phyloP scores from a whole-genome alignment of 1,140 invertebrate species.

The Zaprionus kolodkinae region DNA sequence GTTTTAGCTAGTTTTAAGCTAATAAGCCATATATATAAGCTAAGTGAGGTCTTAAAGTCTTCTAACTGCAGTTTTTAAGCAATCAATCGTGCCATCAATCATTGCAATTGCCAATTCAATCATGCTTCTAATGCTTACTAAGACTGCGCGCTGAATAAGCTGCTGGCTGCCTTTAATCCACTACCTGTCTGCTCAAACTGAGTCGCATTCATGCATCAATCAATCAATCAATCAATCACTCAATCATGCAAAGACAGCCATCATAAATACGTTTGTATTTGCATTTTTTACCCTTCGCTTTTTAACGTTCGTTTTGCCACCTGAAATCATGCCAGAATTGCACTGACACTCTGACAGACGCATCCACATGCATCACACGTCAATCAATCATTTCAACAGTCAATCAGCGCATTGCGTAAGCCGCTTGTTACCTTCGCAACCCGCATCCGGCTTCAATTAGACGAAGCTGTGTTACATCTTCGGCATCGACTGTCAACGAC shows the following conservation, averaged over 20 bases:
- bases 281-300: not conserved
- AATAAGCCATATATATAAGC: not conserved
- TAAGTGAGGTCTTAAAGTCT: not conserved
- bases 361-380: constrained; percentile 11
- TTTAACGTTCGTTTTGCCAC: not conserved
- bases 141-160: too few species aligned
- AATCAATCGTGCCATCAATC: not conserved
- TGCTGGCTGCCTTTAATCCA: too few species aligned
- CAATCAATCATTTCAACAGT: constrained; percentile 39
- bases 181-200: not conserved
- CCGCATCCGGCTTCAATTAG: not conserved
- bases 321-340: not conserved
- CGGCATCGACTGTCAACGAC: not conserved
- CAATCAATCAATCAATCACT: constrained; percentile 7
- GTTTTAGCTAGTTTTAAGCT: not conserved
- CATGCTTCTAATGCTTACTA: too few species aligned
- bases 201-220: not conserved
- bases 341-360: not conserved
- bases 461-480: constrained; percentile 23
- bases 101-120: too few species aligned
- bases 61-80: not conserved
- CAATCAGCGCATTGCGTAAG: constrained; percentile 32
- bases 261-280: not conserved
- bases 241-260: not conserved
- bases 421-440: constrained; percentile 18